phyloP scores from a whole-genome alignment of 2,113 vertebrate species.

The Galbula dea region DNA sequence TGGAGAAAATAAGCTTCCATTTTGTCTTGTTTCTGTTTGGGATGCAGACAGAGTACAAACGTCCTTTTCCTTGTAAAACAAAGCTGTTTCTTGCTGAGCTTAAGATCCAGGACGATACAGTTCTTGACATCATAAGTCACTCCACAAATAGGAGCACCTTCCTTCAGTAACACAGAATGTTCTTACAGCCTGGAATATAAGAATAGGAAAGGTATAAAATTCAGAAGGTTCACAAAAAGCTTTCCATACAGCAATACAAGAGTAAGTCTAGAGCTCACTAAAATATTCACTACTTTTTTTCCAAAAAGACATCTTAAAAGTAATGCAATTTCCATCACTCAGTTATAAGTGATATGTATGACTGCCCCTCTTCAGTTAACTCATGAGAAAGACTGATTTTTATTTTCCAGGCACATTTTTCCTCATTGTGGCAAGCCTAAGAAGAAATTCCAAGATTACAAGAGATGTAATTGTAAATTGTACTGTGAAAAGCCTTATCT shows the following conservation, averaged over 20 bases:
- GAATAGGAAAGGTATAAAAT: background rate
- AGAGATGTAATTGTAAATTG: background rate
- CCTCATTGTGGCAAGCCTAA: background rate
- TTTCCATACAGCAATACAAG: background rate
- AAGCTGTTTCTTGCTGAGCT: slow-evolving; percentile 61
- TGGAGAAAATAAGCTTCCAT: slow-evolving; percentile 41
- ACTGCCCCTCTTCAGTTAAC: background rate
- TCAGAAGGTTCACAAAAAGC: background rate
- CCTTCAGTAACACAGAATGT: background rate
- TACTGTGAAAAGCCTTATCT: background rate
- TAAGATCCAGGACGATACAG: slow-evolving; percentile 70
- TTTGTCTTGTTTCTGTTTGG: slow-evolving; percentile 38
- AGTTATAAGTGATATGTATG: background rate
- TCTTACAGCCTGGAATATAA: slow-evolving; percentile 40
- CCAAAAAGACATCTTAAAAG: background rate
- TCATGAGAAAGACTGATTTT: background rate
- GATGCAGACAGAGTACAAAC: slow-evolving; percentile 60
- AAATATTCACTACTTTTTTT: background rate
- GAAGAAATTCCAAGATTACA: background rate
- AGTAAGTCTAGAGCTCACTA: background rate
- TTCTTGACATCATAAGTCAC: slow-evolving; percentile 71
- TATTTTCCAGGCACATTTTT: background rate
- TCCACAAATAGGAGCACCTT: background rate
- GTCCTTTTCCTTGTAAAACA: slow-evolving; percentile 47
- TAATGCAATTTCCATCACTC: background rate